A percentile compares a stretch with the other conserved stretches of the same genome.
Evolutionary conservation across 2,888 invertebrate species (phyloP).

Genomic region (Smittia aterrima): DNA sequence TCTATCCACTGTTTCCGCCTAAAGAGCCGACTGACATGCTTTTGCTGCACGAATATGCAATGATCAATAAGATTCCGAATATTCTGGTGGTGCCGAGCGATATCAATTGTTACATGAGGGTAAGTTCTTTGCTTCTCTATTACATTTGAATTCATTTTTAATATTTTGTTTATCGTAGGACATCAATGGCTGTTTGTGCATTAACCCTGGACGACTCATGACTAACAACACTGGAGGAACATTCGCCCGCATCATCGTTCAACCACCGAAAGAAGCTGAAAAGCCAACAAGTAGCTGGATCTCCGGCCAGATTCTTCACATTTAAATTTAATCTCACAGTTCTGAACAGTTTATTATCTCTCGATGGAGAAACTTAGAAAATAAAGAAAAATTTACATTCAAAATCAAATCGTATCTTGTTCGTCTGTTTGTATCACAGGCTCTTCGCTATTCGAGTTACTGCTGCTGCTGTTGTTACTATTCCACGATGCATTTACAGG

Average conservation of each 20-base stretch:
- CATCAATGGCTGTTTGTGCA: constrained; percentile 71
- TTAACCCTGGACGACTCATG: constrained; percentile 82
- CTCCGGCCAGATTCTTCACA: constrained; percentile 25
- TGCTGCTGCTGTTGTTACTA: background rate
- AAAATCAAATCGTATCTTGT: background rate
- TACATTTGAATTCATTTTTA: background rate
- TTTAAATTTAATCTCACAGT: background rate
- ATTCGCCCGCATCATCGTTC: constrained; percentile 67
- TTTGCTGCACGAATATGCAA: constrained; percentile 69
- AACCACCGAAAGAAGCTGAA: constrained; percentile 50
- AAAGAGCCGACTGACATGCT: constrained; percentile 68
- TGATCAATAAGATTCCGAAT: constrained; percentile 73
- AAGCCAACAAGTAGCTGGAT: constrained; percentile 43
- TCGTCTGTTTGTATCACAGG: background rate
- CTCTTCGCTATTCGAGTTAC: background rate
- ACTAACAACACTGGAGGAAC: constrained; percentile 68
- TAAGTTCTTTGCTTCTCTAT: constrained; percentile 49
- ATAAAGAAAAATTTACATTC: background rate
- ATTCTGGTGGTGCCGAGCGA: constrained; percentile 81
- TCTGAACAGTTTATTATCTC: background rate
- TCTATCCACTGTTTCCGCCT: constrained; percentile 80
- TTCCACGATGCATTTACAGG: constrained; percentile 1
- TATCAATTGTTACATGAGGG: constrained; percentile 78
- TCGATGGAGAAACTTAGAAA: background rate
- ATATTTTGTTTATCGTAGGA: constrained; percentile 58